These are phyloP conservation scores for Acrossocheilus fasciatus DNA, from an alignment of 2,797 vertebrate genomes.

Conservation along the genomic window DNA sequence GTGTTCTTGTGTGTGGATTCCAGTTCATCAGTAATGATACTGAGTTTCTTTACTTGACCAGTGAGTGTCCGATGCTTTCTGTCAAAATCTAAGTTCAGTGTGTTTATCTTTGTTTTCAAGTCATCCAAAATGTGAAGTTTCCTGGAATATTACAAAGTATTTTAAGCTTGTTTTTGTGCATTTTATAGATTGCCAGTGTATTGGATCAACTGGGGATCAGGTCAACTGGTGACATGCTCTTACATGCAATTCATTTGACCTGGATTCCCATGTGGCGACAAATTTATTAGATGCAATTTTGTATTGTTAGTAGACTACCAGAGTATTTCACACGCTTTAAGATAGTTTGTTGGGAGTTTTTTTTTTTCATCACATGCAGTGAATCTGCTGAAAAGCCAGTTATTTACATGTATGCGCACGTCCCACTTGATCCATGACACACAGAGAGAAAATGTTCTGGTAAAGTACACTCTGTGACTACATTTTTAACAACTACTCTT, in stretches of 20 bases:
- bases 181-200: not conserved
- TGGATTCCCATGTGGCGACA: not conserved
- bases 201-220: not conserved
- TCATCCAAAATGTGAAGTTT: not conserved
- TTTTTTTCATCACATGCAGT: not conserved
- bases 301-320: no score
- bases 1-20: not conserved
- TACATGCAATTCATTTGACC: not conserved
- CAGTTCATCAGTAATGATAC: not conserved
- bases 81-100: not conserved
- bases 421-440: not conserved
- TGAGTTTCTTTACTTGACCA: not conserved
- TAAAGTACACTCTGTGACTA: no score
- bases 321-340: not conserved
- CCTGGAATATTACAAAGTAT: not conserved
- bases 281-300: not conserved
- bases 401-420: not conserved
- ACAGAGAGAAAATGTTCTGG: no score
- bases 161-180: not conserved
- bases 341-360: not conserved
- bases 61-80: not conserved
- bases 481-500: no score
- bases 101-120: not conserved
- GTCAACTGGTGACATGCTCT: not conserved
- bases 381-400: not conserved